Conservation (phyloP, 2,888 invertebrate genomes). For the Chromoteleia sp. region DNA sequence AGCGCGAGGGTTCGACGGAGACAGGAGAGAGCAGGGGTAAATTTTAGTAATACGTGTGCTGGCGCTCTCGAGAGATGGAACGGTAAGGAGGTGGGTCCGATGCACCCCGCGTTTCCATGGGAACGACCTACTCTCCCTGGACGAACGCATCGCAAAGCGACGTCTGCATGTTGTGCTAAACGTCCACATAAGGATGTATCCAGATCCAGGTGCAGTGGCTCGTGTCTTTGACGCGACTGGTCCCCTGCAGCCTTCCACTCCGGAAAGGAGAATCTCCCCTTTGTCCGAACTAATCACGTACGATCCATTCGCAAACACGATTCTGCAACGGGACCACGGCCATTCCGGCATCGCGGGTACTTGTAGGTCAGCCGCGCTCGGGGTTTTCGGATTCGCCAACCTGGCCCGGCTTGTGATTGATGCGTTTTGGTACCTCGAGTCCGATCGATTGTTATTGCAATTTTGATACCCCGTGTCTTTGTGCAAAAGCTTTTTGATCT, state of each 20-base stretch:
- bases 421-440: conserved; percentile 8
- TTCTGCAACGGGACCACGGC: conserved; percentile 32
- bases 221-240: conserved; percentile 67
- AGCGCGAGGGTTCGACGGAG: conserved; percentile 26
- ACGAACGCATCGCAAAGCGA: conserved; percentile 79
- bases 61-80: conserved; percentile 69
- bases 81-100: conserved; percentile 74
- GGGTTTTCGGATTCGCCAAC: not conserved
- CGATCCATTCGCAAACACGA: conserved; percentile 23
- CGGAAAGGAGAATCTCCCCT: not conserved
- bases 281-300: conserved; percentile 35
- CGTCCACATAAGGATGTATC: conserved; percentile 78
- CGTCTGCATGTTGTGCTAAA: conserved; percentile 75
- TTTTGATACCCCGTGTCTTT: not conserved
- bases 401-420: conserved; percentile 4
- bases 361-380: conserved; percentile 38
- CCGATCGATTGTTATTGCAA: conserved; percentile 11
- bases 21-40: conserved; percentile 50
- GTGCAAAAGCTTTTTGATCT: too few relatives aligned
- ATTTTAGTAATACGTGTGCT: conserved; percentile 63
- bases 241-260: conserved; percentile 17
- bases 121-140: conserved; percentile 84
- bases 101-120: conserved; percentile 83
- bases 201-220: conserved; percentile 56
- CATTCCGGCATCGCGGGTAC: conserved; percentile 1